Evolutionary conservation across 2,113 vertebrate species (phyloP).

Genomic region (Pangasianodon gigas): DNA sequence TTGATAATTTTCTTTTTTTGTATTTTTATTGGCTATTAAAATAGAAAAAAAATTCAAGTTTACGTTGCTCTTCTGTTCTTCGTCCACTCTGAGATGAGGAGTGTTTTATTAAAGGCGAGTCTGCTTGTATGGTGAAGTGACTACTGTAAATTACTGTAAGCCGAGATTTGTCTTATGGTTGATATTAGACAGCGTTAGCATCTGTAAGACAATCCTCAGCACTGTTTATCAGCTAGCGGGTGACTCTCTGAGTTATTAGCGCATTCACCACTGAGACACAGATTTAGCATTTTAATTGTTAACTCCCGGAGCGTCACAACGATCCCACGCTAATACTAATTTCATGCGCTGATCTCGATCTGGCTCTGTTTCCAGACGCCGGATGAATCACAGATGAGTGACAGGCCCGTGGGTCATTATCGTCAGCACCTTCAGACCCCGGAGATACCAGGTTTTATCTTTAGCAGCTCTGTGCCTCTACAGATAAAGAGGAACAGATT

Average conservation of each 20-base stretch:
- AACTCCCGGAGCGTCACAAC: slow-evolving; percentile 27
- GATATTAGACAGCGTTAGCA: no score
- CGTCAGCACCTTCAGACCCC: slow-evolving; percentile 32
- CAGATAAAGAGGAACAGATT: slow-evolving; percentile 32
- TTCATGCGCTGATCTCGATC: slow-evolving; percentile 37
- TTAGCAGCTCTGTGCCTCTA: slow-evolving; percentile 5
- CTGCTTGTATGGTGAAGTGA: no score
- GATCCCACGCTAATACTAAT: slow-evolving; percentile 46
- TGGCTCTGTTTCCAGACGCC: slow-evolving; percentile 29
- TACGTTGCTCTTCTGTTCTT: no score
- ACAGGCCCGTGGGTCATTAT: neutral
- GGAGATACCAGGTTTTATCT: slow-evolving; percentile 9
- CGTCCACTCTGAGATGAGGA: no score
- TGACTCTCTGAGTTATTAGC: slow-evolving; percentile 42
- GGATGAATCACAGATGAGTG: slow-evolving; percentile 1
- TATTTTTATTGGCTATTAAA: no score
- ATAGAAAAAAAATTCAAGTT: no score
- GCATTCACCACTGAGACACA: slow-evolving; percentile 38
- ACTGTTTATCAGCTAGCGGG: no score
- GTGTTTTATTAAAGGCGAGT: no score
- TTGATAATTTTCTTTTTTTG: no score
- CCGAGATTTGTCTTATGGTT: no score
- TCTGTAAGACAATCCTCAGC: no score
- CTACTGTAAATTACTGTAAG: no score
- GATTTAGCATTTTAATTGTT: slow-evolving; percentile 60